Base-by-base conservation (phyloP, 2,797 vertebrate genomes). In the Melanotaenia boesemani region DNA sequence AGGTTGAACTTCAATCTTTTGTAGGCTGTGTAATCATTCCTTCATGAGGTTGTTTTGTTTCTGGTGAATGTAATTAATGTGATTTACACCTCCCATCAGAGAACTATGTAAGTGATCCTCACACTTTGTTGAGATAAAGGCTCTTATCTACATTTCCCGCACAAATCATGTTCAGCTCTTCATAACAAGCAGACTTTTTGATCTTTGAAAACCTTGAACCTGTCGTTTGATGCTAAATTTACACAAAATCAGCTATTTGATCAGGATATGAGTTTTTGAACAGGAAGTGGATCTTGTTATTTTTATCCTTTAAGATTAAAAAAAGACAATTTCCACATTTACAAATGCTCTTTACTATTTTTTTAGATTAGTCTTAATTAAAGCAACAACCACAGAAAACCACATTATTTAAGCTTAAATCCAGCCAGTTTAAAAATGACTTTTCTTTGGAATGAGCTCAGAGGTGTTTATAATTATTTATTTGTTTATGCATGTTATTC, bases 71-170 rank as follows among this genome's bases (percentile, higher is more conserved):
- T 30, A 56, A 63, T 54, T 7, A 52, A 50, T 75, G 24, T 50
- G 50, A 63, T 7, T 63, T 60, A 70, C 56, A 36, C 16, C 9
- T 70, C 6, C 20, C 57, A 34, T 61, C 26, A 66, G 37, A 68
- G 11, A 34, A 54, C 61, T 39, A 41, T 50, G 68, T 67, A 28
- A 67, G 15, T 22, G 24, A 54, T 18, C 12, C 1, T 24, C 30
- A 22, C 28, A 11, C 57, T 22, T 71, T 48, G 11, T 65, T 24
- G 7, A 56, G 15, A 63, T 46, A 36, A 28, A 24, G 18, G 22
- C 30, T 52, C 26, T 8, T 57, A 24, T 66, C 44, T 34, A 66
- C 3, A 5, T 44, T 52, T n/a, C 13, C 48, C 65, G 11, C 37
- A 61, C 10, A 54, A 54, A 54, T 22, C 15, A 37, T 20, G 4